Evolutionary conservation across 2,113 vertebrate species (phyloP).

Genomic region (Verasper variegatus): DNA sequence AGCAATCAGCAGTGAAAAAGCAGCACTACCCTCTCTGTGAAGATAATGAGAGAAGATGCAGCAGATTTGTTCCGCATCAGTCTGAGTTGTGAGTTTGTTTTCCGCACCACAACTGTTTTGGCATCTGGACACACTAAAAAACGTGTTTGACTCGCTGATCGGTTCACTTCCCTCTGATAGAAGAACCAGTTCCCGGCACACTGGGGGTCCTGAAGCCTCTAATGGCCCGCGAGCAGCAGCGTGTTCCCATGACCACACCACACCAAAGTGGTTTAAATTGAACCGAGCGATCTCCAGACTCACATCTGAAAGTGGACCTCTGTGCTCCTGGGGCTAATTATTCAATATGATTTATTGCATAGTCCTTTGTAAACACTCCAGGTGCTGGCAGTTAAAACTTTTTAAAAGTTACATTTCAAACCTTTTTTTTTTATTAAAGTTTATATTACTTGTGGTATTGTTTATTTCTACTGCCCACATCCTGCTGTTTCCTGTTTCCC

Average conservation of each 20-base stretch:
- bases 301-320: neutral
- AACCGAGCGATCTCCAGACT: neutral
- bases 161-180: neutral
- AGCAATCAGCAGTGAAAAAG: neutral
- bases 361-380: slow-evolving; percentile 6
- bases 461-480: neutral
- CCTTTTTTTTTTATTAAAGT: neutral
- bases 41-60: slow-evolving; percentile 24
- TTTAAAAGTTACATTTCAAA: neutral
- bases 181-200: neutral
- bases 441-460: neutral
- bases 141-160: neutral
- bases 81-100: too few species aligned
- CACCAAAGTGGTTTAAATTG: neutral
- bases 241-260: neutral
- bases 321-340: slow-evolving; percentile 34
- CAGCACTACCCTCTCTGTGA: neutral
- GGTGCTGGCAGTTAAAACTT: slow-evolving; percentile 24
- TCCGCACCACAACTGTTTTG: neutral
- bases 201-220: neutral
- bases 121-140: slow-evolving; percentile 11
- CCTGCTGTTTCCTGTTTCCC: neutral
- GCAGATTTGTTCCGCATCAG: neutral
- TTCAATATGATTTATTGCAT: slow-evolving; percentile 19
- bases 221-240: neutral